Conservation (phyloP, 2,888 invertebrate species). For the Leptogaster cylindrica region DNA sequence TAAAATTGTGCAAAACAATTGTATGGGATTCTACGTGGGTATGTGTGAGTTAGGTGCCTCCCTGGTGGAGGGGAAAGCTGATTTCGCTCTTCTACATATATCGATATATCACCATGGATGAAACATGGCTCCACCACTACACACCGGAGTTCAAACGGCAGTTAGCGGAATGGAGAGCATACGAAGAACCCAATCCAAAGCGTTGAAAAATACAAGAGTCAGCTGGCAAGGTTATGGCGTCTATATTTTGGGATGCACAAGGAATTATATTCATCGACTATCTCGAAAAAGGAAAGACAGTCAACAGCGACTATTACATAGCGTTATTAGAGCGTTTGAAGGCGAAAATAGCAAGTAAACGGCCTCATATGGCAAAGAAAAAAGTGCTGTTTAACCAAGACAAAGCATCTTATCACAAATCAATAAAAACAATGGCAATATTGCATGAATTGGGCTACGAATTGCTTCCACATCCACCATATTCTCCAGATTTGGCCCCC, state of each 20-base stretch:
- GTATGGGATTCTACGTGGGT: no score
- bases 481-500: no score
- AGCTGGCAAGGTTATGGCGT: no score
- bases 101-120: slow-evolving; percentile 55
- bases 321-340: neutral
- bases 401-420: neutral
- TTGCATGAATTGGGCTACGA: neutral
- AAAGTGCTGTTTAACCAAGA: slow-evolving; percentile 6
- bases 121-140: slow-evolving; percentile 55
- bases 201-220: neutral
- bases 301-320: slow-evolving; percentile 8
- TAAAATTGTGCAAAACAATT: no score
- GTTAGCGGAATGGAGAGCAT: slow-evolving; percentile 24
- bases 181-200: slow-evolving; percentile 14
- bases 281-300: neutral
- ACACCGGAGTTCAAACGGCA: slow-evolving; percentile 53
- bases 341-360: neutral
- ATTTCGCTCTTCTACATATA: no score
- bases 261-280: no score
- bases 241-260: no score
- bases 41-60: no score
- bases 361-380: neutral
- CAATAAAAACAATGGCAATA: neutral
- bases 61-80: no score
- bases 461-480: no score